phyloP scores from a whole-genome alignment of 2,888 invertebrate species.

The Girardia tigrina region DNA sequence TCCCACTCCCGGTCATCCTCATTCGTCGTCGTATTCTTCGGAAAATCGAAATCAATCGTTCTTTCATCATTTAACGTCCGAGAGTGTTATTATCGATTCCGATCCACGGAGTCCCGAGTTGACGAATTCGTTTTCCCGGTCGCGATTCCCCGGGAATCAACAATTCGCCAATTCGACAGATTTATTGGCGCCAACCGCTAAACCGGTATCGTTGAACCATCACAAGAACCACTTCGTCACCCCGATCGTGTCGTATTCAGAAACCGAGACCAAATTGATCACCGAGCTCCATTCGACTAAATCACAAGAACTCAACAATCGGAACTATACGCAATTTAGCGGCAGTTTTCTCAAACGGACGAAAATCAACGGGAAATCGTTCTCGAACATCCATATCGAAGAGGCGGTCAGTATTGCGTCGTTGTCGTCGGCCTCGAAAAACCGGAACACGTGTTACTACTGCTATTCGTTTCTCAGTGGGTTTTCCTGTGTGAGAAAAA shows the following conservation, averaged over 20 bases:
- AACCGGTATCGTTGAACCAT: not conserved
- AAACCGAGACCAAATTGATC: not conserved
- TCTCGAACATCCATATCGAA: slow-evolving; percentile 4
- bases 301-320: not conserved
- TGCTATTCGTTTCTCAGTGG: not conserved
- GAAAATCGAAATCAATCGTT: not conserved
- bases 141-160: not conserved
- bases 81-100: not conserved
- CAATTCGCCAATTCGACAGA: too few relatives aligned
- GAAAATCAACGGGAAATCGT: slow-evolving; percentile 16
- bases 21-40: too few relatives aligned
- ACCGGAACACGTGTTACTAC: not conserved
- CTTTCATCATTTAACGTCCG: not conserved
- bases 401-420: not conserved
- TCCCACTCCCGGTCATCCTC: too few relatives aligned
- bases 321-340: not conserved
- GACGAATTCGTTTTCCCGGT: not conserved
- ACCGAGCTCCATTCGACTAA: not conserved
- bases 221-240: not conserved
- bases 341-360: slow-evolving; percentile 1
- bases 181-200: not conserved
- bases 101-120: not conserved
- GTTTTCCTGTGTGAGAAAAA: not conserved
- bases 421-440: slow-evolving; percentile 4
- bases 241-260: not conserved